A percentile compares a stretch with the other conserved stretches of the same genome.
phyloP scores from a whole-genome alignment of 1,140 invertebrate species.

The Cepaea nemoralis region DNA sequence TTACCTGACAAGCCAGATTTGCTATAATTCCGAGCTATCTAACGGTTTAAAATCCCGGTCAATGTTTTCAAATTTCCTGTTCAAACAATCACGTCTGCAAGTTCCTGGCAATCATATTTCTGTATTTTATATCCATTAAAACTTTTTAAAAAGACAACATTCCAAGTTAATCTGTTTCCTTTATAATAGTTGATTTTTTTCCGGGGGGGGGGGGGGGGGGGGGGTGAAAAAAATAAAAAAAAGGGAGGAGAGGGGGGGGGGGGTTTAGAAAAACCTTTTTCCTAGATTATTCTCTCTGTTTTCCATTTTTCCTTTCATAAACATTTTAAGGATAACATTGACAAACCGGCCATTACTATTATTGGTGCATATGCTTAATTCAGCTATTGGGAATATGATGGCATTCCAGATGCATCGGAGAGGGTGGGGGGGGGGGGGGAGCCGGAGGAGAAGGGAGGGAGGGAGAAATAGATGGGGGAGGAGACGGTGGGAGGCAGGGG shows the following conservation, averaged over 20 bases:
- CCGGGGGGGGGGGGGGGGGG: no score
- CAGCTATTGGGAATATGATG: not conserved
- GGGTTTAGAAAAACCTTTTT: no score
- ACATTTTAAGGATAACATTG: not conserved
- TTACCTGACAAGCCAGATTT: no score
- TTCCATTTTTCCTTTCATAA: not conserved
- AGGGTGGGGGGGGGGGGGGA: not conserved
- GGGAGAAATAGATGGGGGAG: not conserved
- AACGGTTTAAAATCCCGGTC: no score
- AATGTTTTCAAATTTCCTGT: no score
- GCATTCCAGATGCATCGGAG: not conserved
- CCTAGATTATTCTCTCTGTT: not conserved
- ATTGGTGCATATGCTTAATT: not conserved
- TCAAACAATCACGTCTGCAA: no score
- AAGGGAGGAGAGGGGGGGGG: no score
- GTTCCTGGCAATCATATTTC: no score
- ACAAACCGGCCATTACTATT: not conserved
- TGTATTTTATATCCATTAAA: not conserved
- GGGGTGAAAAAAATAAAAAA: no score
- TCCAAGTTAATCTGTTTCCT: no score
- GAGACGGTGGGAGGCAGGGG: not conserved
- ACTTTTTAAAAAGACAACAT: not conserved
- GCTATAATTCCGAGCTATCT: no score
- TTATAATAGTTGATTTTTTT: no score
- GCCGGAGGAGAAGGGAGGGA: not conserved